Conservation (phyloP, 1,140 invertebrate species). For the Helicorthomorpha holstii region DNA sequence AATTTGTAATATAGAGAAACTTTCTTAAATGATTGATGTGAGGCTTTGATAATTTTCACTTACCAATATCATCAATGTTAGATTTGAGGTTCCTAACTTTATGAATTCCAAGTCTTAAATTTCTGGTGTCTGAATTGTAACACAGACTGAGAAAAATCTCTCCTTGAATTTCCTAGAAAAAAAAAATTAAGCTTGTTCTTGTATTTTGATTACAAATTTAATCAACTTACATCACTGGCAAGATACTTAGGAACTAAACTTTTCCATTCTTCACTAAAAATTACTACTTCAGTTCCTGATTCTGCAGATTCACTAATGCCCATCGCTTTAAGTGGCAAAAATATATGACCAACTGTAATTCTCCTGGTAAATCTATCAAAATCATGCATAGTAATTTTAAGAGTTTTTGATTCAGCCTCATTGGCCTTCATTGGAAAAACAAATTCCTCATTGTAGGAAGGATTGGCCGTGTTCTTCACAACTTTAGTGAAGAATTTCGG, state of each 20-base stretch:
- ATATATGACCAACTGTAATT: conserved; percentile 19
- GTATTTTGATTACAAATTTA: background rate
- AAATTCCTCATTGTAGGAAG: conserved; percentile 21
- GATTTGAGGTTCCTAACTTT: conserved; percentile 10
- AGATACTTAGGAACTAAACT: background rate
- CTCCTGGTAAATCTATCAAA: conserved; percentile 21
- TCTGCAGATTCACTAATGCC: conserved; percentile 6
- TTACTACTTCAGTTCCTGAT: background rate
- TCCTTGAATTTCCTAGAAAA: conserved; percentile 1
- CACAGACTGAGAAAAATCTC: conserved; percentile 12
- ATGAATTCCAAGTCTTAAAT: conserved; percentile 9
- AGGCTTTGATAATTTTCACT: too few species aligned
- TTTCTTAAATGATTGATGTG: too few species aligned
- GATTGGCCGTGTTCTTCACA: conserved; percentile 15
- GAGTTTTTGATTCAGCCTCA: conserved; percentile 15
- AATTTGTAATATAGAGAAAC: too few species aligned
- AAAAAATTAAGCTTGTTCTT: background rate
- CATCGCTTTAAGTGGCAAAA: conserved; percentile 13
- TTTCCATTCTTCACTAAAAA: background rate
- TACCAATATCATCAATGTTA: conserved; percentile 10
- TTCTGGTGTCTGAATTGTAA: conserved; percentile 10
- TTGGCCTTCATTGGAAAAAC: conserved; percentile 16
- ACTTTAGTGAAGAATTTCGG: conserved; percentile 15
- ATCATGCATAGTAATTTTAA: conserved; percentile 19
- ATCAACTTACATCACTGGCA: background rate